Percentiles rank a stretch among this genome's conserved stretches.
phyloP scores from a whole-genome alignment of 2,113 vertebrate genomes.

The Piliocolobus tephrosceles region DNA sequence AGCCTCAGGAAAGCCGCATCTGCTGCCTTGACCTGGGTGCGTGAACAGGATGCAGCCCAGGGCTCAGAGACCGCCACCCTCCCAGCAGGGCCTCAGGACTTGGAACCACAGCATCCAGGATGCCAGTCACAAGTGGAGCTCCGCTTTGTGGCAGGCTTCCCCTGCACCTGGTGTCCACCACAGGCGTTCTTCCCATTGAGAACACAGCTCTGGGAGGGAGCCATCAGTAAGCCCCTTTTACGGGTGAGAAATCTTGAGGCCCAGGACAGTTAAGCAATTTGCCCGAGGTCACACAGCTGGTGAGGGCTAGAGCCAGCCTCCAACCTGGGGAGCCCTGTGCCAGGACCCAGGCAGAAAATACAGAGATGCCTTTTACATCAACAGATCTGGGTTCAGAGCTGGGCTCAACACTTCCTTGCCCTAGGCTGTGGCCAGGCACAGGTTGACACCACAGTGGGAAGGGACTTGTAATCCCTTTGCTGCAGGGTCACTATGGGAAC shows the following conservation, averaged over 20 bases:
- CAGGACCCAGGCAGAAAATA: background rate
- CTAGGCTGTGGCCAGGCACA: background rate
- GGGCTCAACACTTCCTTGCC: background rate
- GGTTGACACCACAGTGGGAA: background rate
- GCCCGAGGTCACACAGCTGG: background rate
- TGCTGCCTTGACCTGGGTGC: rapidly evolving
- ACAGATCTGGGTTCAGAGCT: background rate
- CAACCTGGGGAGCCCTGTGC: background rate
- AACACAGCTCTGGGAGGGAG: background rate
- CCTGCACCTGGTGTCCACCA: background rate
- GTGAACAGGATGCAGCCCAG: background rate
- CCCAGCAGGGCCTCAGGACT: background rate
- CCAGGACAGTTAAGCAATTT: background rate
- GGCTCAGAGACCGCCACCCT: background rate
- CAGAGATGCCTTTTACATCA: background rate
- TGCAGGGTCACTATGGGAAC: background rate
- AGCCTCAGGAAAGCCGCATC: background rate
- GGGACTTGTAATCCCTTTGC: background rate
- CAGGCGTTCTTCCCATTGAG: background rate
- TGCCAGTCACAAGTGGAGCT: background rate
- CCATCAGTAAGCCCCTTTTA: background rate
- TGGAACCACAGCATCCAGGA: background rate
- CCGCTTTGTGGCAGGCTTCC: rapidly evolving
- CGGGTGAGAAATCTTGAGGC: background rate
- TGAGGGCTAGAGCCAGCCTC: background rate